Percentiles rank a stretch among this genome's conserved stretches.
Conservation (phyloP, 2,888 invertebrate species). For the Eremobia ochroleuca region DNA sequence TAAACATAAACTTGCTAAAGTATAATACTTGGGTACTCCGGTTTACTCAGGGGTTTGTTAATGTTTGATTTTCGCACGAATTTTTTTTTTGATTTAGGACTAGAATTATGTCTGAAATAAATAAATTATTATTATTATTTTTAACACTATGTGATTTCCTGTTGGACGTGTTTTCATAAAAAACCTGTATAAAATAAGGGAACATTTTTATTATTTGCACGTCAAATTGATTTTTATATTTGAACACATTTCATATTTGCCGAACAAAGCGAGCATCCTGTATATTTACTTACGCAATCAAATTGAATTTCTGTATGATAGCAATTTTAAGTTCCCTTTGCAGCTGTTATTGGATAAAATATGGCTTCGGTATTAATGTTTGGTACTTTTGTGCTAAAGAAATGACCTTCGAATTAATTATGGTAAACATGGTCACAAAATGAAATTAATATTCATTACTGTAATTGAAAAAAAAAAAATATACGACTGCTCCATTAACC, state of each 20-base stretch:
- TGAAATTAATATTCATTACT: slow-evolving; percentile 11
- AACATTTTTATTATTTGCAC: slow-evolving; percentile 1
- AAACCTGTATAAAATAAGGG: background rate
- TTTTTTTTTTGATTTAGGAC: no score
- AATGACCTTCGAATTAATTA: slow-evolving; percentile 30
- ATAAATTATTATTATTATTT: no score
- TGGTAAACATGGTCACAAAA: background rate
- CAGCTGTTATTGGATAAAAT: slow-evolving; percentile 59
- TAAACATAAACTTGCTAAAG: slow-evolving; percentile 27
- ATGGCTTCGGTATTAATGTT: slow-evolving; percentile 38
- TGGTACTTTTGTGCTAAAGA: slow-evolving; percentile 16
- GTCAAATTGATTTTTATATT: slow-evolving; percentile 46
- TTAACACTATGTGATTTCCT: background rate
- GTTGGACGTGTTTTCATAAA: background rate
- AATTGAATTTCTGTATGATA: slow-evolving; percentile 69
- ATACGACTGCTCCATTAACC: background rate
- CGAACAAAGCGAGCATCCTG: slow-evolving; percentile 56
- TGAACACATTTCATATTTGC: slow-evolving; percentile 52
- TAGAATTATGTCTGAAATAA: no score
- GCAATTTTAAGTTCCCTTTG: slow-evolving; percentile 67
- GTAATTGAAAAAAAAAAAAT: slow-evolving; percentile 24
- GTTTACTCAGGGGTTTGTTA: background rate
- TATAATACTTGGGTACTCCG: slow-evolving; percentile 30
- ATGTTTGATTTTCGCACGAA: slow-evolving; percentile 29
- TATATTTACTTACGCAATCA: slow-evolving; percentile 63